Conservation (phyloP, 2,888 invertebrate species). For the Hemicrepidius hirtus region DNA sequence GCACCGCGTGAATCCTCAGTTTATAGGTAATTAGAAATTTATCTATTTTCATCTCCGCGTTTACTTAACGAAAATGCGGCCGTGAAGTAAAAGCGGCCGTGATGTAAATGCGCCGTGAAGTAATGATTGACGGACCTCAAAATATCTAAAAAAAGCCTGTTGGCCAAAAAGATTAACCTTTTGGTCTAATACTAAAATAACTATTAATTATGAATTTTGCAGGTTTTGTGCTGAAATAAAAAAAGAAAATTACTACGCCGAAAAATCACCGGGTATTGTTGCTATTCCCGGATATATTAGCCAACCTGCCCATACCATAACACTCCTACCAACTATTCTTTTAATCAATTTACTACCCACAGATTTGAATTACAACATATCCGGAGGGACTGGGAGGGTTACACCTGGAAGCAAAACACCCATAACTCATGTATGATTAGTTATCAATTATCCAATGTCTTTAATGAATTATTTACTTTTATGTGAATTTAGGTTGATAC, state of each 20-base stretch:
- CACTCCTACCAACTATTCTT: slow-evolving; percentile 88
- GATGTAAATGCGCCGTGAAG: too few relatives aligned
- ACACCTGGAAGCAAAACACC: slow-evolving; percentile 66
- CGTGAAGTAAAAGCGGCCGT: too few relatives aligned
- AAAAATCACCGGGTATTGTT: slow-evolving; percentile 72
- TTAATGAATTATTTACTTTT: too few relatives aligned
- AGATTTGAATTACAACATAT: slow-evolving; percentile 80
- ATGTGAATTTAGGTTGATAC: slow-evolving; percentile 77
- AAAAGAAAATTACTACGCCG: slow-evolving; percentile 87
- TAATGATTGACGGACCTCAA: too few relatives aligned
- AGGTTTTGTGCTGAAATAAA: slow-evolving; percentile 88
- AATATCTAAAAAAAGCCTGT: too few relatives aligned
- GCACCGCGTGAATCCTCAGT: slow-evolving; percentile 68
- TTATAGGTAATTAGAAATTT: slow-evolving; percentile 69
- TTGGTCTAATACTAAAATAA: too few relatives aligned
- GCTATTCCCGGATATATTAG: slow-evolving; percentile 63
- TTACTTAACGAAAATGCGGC: too few relatives aligned
- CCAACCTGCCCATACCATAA: slow-evolving; percentile 91
- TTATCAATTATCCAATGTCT: background rate
- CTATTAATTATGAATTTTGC: too few relatives aligned
- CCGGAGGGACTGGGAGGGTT: slow-evolving; percentile 66
- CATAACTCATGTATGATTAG: slow-evolving; percentile 63
- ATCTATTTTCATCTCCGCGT: background rate
- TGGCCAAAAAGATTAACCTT: too few relatives aligned
- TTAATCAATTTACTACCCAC: slow-evolving; percentile 92